Base-by-base conservation (phyloP, 2,888 invertebrate species). In the Eupithecia tripunctaria region DNA sequence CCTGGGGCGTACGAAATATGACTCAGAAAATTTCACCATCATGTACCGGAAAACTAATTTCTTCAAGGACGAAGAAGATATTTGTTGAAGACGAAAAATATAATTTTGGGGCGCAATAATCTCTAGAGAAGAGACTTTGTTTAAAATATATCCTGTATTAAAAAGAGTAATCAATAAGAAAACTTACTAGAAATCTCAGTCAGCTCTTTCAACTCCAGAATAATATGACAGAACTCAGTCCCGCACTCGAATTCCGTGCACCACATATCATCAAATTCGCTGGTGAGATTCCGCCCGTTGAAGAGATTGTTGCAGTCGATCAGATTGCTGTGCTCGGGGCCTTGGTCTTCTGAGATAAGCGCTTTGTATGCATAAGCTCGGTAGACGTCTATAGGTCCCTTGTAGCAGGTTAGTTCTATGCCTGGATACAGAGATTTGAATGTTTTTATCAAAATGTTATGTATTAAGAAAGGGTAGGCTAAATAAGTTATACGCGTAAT, bases 231-330 rank as follows among this genome's bases (percentile, higher is more conserved):
- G 79, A 88, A 91, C 79, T 88, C 87, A 10, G 77, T 80, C 0
- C 90, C 92, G 0, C 87, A 79, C 1, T 84, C 80, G 71, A 92
- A 92, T 81, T 90, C 92, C 0, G 92, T 88, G 79, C 95, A 94
- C 96, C 96, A 96, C 96, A 96, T 96, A 82, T 97, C 95, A 67
- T 95, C 95, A 47, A 95, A 93, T 65, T 96, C 95, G 0, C 95
- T 95, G 0, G 97, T 96, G 62, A 97, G 92, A 87, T 97, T 97
- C n/a, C 91, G 88, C 2, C 96, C 96, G 85, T 97, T 96, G 81
- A 97, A 95, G 47, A 97, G 87, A 77, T 95, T 95, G 83, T 86
- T 86, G 82, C 95, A 93, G 70, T 95, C 92, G 0, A 91, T 83
- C 14, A 88, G 81, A 12, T 77, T 79, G 75, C 78, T 77, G 25